Conservation (phyloP, 2,113 vertebrate genomes). For the Pygoscelis adeliae region DNA sequence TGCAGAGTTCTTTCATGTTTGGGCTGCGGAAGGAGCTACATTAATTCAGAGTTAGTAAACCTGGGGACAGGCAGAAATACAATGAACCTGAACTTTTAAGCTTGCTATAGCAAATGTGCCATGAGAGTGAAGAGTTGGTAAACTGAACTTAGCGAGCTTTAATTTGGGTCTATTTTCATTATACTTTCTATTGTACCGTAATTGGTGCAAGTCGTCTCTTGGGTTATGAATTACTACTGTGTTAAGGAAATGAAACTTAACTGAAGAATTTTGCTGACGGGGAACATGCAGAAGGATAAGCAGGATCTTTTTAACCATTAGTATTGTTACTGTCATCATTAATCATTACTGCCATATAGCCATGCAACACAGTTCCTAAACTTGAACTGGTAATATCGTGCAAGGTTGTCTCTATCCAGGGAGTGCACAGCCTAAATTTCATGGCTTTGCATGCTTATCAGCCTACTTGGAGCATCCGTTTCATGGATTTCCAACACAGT, state of each 20-base stretch:
- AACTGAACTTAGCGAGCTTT: not conserved
- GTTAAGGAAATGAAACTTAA: not conserved
- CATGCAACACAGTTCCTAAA: not conserved
- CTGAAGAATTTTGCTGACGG: not conserved
- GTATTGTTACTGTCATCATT: not conserved
- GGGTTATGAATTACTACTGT: not conserved
- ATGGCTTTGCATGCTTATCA: not conserved
- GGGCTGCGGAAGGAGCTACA: not conserved
- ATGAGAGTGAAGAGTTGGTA: not conserved
- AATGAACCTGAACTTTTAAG: not conserved
- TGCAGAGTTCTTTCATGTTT: not conserved
- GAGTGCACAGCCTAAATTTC: not conserved
- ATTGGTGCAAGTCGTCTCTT: not conserved
- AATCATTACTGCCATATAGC: not conserved
- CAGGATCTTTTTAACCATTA: not conserved
- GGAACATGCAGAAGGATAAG: not conserved
- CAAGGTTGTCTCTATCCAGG: not conserved
- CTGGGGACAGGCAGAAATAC: not conserved
- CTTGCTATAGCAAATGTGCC: not conserved
- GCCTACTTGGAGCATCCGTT: not conserved
- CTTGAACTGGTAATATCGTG: fast-evolving
- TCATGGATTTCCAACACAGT: not conserved
- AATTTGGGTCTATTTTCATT: not conserved
- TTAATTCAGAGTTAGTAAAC: constrained; percentile 27
- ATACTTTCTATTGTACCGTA: not conserved